These are phyloP conservation scores for Leucozona laternaria DNA, from an alignment of 2,888 invertebrate species.

Conservation along the genomic window DNA sequence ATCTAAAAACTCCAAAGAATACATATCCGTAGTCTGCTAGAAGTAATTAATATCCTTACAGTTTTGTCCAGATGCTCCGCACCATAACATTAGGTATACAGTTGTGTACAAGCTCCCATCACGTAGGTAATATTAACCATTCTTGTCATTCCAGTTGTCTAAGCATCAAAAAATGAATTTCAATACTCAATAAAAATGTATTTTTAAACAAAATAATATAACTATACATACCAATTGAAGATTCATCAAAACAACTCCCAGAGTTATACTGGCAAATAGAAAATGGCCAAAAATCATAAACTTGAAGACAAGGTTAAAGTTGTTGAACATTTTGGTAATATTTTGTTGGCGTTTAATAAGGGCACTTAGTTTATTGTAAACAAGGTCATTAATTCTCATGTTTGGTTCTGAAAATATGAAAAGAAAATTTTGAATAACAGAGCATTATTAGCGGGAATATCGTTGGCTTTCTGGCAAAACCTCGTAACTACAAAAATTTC, in stretches of 20 bases:
- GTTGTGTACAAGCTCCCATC: constrained; percentile 10
- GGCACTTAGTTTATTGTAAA: constrained; percentile 11
- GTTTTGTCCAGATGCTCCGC: not conserved
- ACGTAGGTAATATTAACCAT: not conserved
- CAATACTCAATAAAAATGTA: not conserved
- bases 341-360: constrained; percentile 13
- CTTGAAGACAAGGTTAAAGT: constrained; percentile 17
- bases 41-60: constrained; percentile 9
- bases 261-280: constrained; percentile 19
- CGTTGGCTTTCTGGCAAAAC: too few relatives aligned
- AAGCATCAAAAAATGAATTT: not conserved
- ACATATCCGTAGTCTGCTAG: too few relatives aligned
- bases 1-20: too few relatives aligned
- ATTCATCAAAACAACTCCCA: constrained; percentile 35
- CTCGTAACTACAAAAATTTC: too few relatives aligned
- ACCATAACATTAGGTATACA: constrained; percentile 20
- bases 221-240: constrained; percentile 23
- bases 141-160: constrained; percentile 11
- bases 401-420: not conserved
- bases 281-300: constrained; percentile 26
- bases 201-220: not conserved
- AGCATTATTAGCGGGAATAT: too few relatives aligned
- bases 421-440: too few relatives aligned
- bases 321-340: constrained; percentile 10
- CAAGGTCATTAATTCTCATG: not conserved